Evolutionary conservation across 2,888 invertebrate genomes (phyloP).

Genomic region (Trichopria drosophilae): DNA sequence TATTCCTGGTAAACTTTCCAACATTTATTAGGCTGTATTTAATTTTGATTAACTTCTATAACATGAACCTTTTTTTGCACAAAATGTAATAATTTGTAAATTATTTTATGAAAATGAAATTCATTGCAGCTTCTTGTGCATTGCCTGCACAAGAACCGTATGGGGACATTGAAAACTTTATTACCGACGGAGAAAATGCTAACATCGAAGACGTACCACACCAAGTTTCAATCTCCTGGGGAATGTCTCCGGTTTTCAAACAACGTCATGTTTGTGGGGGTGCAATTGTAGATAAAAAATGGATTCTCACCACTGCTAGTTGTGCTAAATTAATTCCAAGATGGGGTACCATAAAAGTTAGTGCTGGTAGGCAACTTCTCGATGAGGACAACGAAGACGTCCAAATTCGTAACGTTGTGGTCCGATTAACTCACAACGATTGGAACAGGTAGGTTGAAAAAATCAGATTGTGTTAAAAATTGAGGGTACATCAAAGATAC

Average conservation of each 20-base stretch:
- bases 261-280: slow-evolving; percentile 53
- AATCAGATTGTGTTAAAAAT: too few species aligned
- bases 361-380: slow-evolving; percentile 41
- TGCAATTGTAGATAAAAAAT: slow-evolving; percentile 51
- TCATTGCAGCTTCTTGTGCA: neutral
- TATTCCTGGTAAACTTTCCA: too few species aligned
- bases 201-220: slow-evolving; percentile 57
- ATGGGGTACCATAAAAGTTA: slow-evolving; percentile 55
- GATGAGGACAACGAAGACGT: slow-evolving; percentile 47
- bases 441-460: slow-evolving; percentile 47
- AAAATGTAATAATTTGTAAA: too few species aligned
- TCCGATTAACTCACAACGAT: slow-evolving; percentile 51
- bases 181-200: slow-evolving; percentile 50
- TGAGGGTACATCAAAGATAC: too few species aligned
- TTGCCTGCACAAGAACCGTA: neutral
- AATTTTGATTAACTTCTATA: too few species aligned
- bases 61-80: too few species aligned
- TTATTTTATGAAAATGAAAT: too few species aligned
- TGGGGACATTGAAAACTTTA: slow-evolving; percentile 21
- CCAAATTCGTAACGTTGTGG: slow-evolving; percentile 43
- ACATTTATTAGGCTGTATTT: too few species aligned
- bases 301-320: slow-evolving; percentile 58
- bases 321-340: slow-evolving; percentile 49
- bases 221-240: slow-evolving; percentile 58
- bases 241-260: slow-evolving; percentile 36